Evolutionary conservation across 2,113 vertebrate species (phyloP).

Genomic region (Lates calcarifer): DNA sequence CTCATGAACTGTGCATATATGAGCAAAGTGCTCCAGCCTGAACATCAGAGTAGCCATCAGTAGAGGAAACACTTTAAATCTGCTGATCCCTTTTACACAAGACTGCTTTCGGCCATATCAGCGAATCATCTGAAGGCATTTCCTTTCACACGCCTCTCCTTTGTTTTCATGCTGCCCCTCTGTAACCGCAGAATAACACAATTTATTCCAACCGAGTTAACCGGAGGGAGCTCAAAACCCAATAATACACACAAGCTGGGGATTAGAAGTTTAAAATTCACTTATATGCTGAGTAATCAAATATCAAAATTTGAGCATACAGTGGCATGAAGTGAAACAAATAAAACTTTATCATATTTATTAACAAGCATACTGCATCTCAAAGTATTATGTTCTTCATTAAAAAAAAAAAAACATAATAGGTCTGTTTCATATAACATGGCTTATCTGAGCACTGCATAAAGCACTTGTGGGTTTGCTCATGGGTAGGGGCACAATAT

Average conservation of each 20-base stretch:
- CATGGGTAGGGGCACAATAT: not conserved
- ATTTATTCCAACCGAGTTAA: constrained; percentile 52
- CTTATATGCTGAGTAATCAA: constrained; percentile 29
- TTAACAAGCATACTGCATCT: not conserved
- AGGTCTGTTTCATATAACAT: not conserved
- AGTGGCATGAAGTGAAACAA: not conserved
- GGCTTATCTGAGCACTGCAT: not conserved
- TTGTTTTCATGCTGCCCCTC: constrained; percentile 39
- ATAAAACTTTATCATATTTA: not conserved
- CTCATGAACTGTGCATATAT: constrained; percentile 30
- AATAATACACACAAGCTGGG: constrained; percentile 15
- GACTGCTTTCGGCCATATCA: constrained; percentile 46
- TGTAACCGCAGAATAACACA: constrained; percentile 53
- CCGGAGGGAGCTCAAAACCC: not conserved
- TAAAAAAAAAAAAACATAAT: not conserved
- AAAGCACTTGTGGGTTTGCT: not conserved
- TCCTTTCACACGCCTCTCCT: constrained; percentile 22
- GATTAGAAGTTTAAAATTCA: constrained; percentile 15
- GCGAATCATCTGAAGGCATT: constrained; percentile 43
- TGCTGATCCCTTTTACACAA: constrained; percentile 45
- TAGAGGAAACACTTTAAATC: constrained; percentile 46
- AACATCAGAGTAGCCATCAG: constrained; percentile 32
- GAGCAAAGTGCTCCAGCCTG: constrained; percentile 24
- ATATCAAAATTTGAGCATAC: constrained; percentile 20
- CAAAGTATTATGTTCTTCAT: not conserved